Conservation (phyloP, 2,113 vertebrate genomes). For the Grallaria varia region DNA sequence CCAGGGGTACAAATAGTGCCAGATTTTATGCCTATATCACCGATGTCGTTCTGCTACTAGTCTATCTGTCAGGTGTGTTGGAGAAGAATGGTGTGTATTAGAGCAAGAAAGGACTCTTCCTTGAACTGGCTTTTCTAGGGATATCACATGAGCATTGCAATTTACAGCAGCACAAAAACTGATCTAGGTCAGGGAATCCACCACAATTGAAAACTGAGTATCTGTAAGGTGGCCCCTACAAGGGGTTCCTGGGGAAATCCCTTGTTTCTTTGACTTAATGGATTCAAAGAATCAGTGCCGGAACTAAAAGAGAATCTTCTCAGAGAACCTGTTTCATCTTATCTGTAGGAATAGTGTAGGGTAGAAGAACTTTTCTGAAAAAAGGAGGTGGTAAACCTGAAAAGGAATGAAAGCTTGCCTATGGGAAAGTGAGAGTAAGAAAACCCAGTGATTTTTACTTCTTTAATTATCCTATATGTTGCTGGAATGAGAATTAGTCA, state of each 20-base stretch:
- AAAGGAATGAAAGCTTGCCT: neutral
- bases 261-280: neutral
- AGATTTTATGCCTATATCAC: neutral
- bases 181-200: neutral
- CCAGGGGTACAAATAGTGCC: neutral
- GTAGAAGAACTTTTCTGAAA: neutral
- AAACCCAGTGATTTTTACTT: neutral
- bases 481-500: neutral
- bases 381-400: neutral
- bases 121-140: neutral
- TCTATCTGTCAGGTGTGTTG: neutral
- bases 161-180: neutral
- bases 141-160: accelerated
- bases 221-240: neutral
- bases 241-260: neutral
- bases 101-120: neutral
- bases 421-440: neutral
- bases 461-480: neutral
- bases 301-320: neutral
- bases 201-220: neutral
- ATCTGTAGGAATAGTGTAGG: neutral
- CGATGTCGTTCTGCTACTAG: neutral
- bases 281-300: neutral
- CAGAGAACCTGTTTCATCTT: neutral
- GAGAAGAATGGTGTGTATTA: neutral